A percentile compares a stretch with the other conserved stretches of the same genome.
phyloP scores from a whole-genome alignment of 1,140 invertebrate species.

The Zaprionus capensis region DNA sequence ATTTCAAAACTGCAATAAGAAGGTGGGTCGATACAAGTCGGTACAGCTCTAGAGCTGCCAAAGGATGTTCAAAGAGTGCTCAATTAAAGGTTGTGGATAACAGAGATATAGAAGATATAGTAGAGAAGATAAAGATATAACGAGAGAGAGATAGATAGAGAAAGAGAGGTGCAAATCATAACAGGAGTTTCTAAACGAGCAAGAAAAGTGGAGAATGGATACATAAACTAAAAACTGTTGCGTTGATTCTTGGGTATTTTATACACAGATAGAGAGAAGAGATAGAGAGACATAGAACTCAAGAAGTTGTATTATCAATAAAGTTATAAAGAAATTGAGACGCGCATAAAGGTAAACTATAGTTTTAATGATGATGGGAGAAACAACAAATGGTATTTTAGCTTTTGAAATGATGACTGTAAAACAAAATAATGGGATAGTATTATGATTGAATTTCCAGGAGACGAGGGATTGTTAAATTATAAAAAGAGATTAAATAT shows the following conservation, averaged over 20 bases:
- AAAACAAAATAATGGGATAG: conserved; percentile 26
- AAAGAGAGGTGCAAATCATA: conserved; percentile 48
- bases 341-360: conserved; percentile 31
- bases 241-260: conserved; percentile 11
- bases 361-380: not conserved
- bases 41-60: conserved; percentile 37
- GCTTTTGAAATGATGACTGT: conserved; percentile 27
- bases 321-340: conserved; percentile 25
- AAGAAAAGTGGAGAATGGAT: conserved; percentile 23
- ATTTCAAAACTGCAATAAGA: conserved; percentile 29
- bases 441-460: conserved; percentile 10
- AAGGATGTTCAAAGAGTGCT: conserved; percentile 24
- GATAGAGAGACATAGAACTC: conserved; percentile 33
- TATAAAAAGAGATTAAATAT: conserved; percentile 20
- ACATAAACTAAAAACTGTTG: conserved; percentile 34
- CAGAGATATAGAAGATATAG: conserved; percentile 24
- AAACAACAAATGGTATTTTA: conserved; percentile 29
- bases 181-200: conserved; percentile 43
- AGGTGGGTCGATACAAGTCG: conserved; percentile 45
- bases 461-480: conserved; percentile 6
- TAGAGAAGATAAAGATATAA: conserved; percentile 24
- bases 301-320: conserved; percentile 21
- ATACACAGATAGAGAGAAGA: conserved; percentile 42
- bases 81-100: conserved; percentile 21
- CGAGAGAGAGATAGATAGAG: conserved; percentile 12